Evolutionary conservation across 2,113 vertebrate genomes (phyloP).

Genomic region (Patagioenas fasciata): DNA sequence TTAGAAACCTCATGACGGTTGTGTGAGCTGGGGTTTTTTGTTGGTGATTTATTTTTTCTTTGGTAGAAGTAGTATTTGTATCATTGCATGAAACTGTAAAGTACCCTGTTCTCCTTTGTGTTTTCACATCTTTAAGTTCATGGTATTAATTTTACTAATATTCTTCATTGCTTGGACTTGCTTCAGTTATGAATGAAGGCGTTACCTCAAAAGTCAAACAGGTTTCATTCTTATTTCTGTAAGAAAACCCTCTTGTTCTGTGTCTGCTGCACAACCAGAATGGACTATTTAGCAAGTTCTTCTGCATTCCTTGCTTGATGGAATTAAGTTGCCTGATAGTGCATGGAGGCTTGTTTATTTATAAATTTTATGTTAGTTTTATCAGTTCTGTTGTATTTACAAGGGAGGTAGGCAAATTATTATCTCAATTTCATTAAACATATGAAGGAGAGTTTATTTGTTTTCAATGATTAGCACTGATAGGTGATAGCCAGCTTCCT

Average conservation of each 20-base stretch:
- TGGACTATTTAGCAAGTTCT: neutral
- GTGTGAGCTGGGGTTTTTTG: neutral
- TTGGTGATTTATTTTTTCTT: neutral
- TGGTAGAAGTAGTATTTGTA: neutral
- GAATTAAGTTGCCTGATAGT: neutral
- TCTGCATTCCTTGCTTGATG: neutral
- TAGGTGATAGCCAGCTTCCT: neutral
- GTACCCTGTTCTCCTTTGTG: neutral
- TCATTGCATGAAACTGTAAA: slow-evolving; percentile 15
- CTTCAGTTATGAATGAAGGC: slow-evolving; percentile 1
- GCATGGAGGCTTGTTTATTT: neutral
- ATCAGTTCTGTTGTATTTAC: neutral
- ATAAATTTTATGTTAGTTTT: neutral
- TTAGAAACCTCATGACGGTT: neutral
- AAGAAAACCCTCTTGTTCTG: neutral
- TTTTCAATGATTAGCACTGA: neutral
- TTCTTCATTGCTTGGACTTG: neutral
- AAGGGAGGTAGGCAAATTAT: slow-evolving; percentile 14
- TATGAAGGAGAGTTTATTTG: neutral
- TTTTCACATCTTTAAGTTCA: slow-evolving; percentile 2
- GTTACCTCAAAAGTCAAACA: slow-evolving; percentile 7
- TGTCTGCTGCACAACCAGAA: neutral
- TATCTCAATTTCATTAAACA: neutral
- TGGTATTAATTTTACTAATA: neutral
- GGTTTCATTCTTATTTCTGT: neutral